Evolutionary conservation across 2,113 vertebrate genomes (phyloP).

Genomic region (Myotis lucifugus): DNA sequence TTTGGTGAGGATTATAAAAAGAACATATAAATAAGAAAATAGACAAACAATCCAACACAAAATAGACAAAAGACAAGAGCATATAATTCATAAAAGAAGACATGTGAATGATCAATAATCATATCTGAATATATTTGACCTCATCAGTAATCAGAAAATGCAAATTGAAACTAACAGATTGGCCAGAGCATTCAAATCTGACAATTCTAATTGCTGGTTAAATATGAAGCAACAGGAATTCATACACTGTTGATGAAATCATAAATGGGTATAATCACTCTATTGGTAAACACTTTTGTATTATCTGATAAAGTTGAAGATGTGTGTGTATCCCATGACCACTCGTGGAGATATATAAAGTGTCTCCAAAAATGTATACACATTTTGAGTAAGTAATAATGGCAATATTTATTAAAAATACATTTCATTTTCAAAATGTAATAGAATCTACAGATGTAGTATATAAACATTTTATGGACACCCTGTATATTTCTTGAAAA

Average conservation of each 20-base stretch:
- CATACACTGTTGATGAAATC: neutral
- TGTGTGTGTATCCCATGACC: neutral
- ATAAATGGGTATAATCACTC: neutral
- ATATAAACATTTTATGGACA: too few species aligned
- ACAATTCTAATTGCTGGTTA: neutral
- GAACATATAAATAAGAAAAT: neutral
- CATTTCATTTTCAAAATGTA: too few species aligned
- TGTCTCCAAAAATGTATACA: too few species aligned
- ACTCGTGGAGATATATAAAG: neutral
- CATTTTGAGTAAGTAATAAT: too few species aligned
- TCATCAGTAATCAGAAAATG: neutral
- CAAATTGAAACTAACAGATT: neutral
- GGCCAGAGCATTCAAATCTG: neutral
- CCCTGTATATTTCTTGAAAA: neutral
- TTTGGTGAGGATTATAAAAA: too few species aligned
- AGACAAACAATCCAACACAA: neutral
- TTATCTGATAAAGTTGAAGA: neutral
- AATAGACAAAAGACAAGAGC: neutral
- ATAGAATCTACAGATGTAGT: too few species aligned
- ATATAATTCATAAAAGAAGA: neutral
- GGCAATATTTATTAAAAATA: too few species aligned
- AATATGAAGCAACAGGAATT: neutral
- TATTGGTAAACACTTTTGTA: neutral
- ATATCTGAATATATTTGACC: neutral
- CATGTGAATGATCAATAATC: neutral